Evolutionary conservation across 2,888 invertebrate species (phyloP).

Genomic region (Bellardia bayeri): DNA sequence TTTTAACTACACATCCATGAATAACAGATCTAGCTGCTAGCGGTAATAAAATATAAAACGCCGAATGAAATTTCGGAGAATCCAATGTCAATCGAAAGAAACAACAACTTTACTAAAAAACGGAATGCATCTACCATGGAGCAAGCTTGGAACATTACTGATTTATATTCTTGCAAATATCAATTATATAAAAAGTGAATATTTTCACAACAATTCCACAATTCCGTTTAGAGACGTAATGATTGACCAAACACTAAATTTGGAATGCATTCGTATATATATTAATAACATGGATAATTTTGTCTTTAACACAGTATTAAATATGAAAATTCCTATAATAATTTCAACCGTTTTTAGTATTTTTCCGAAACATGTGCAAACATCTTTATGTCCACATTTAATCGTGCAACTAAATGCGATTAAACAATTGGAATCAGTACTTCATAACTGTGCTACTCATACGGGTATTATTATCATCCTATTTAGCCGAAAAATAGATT

Average conservation of each 20-base stretch:
- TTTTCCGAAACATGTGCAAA: not conserved
- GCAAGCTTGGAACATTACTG: not conserved
- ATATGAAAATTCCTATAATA: constrained; percentile 40
- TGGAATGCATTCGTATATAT: constrained; percentile 50
- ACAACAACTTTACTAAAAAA: not conserved
- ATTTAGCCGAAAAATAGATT: constrained; percentile 44
- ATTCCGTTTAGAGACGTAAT: constrained; percentile 11
- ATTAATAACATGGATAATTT: not conserved
- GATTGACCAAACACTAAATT: constrained; percentile 12
- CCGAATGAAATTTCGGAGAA: not conserved
- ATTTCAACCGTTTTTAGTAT: constrained; percentile 1
- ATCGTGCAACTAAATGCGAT: constrained; percentile 58
- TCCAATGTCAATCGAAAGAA: not conserved
- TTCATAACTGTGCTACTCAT: constrained; percentile 56
- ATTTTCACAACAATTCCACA: not conserved
- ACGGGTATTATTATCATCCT: constrained; percentile 69
- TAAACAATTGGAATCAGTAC: constrained; percentile 18
- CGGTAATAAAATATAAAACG: not conserved
- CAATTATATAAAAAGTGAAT: not conserved
- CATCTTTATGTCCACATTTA: constrained; percentile 71
- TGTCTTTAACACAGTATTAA: constrained; percentile 13
- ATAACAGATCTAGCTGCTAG: not conserved
- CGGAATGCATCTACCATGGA: not conserved
- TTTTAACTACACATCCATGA: not conserved
- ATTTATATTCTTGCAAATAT: constrained; percentile 10